A percentile compares a stretch with the other conserved stretches of the same genome.
Conservation (phyloP, 2,888 invertebrate species). For the Drosophila borborema region DNA sequence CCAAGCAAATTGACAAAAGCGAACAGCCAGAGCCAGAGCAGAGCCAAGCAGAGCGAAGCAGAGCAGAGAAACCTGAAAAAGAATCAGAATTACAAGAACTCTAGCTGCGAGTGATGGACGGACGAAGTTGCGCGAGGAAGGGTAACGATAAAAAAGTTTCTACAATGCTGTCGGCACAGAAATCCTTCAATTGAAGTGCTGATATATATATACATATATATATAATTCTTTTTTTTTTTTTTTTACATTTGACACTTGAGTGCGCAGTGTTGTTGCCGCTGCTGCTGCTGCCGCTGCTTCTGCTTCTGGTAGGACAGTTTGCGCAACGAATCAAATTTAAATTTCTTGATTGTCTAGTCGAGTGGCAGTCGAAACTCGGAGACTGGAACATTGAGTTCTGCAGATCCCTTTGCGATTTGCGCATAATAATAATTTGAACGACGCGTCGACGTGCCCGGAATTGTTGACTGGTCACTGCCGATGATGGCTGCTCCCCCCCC, state of each 20-base stretch:
- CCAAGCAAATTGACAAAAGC: constrained; percentile 69
- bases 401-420: constrained; percentile 82
- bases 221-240: constrained; percentile 20
- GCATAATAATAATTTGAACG: constrained; percentile 84
- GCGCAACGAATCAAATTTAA: constrained; percentile 81
- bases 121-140: not conserved
- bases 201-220: constrained; percentile 18
- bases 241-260: constrained; percentile 78
- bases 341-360: constrained; percentile 80
- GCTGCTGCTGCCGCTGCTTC: constrained; percentile 30
- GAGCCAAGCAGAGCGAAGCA: not conserved
- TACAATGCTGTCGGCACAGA: constrained; percentile 40
- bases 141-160: constrained; percentile 24
- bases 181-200: constrained; percentile 63
- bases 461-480: constrained; percentile 69
- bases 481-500: constrained; percentile 29
- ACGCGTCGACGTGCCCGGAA: constrained; percentile 83
- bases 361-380: constrained; percentile 71
- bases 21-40: constrained; percentile 33
- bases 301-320: constrained; percentile 68
- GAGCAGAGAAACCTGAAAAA: constrained; percentile 19
- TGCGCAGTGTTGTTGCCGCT: constrained; percentile 51
- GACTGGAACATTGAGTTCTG: constrained; percentile 42
- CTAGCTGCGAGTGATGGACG: not conserved
- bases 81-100: constrained; percentile 35